Base-by-base conservation (phyloP, 2,797 vertebrate genomes). In the Somateria mollissima region DNA sequence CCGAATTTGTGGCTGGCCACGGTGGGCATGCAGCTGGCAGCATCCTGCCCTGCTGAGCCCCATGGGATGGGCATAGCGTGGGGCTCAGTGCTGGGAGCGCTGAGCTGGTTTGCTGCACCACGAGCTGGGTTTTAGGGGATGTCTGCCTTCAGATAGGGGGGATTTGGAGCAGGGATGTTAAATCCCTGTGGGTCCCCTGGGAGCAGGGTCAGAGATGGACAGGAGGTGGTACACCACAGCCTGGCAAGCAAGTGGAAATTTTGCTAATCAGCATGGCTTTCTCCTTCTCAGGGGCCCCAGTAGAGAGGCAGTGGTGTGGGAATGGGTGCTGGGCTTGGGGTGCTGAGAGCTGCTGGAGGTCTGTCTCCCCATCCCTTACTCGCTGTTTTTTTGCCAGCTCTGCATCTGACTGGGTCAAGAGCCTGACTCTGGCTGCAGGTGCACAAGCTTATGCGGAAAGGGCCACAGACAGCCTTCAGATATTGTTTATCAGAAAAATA, bases 61-160 rank as follows among this genome's bases (percentile, higher is more conserved):
- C 0, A 0, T 8, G 20, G 43, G 43, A 28, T 0, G 4, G 39
- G 65, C 15, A 4, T 51, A 24, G 0, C 8, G 27, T 28, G 14
- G 51, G 1, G 2, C 20, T 28, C 2, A n/a, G 5, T 2, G 54
- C 39, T 2, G 2, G 2, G 58, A 0, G 0, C 0, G 11, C 80
- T 64, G 77, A 61, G 66, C 54, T 2, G 1, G 20, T 72, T 27
- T 61, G 25, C 61, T 67, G 58, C 10, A 2, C 86, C 0, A 0
- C 3, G n/a, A 53, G 79, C 84, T 75, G 74, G 25, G 45, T 3
- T 75, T 64, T 57, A 43, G 65, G 0, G 61, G 77, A 49, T 43
- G 45, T 47, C 53, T 56, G 61, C 73, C 73, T 88, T 66, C 61
- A 65, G 57, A 24, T 24, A 64, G 58, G n/a, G 71, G 19, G 57